Base-by-base conservation (phyloP, 2,113 vertebrate species). In the Columbina picui region DNA sequence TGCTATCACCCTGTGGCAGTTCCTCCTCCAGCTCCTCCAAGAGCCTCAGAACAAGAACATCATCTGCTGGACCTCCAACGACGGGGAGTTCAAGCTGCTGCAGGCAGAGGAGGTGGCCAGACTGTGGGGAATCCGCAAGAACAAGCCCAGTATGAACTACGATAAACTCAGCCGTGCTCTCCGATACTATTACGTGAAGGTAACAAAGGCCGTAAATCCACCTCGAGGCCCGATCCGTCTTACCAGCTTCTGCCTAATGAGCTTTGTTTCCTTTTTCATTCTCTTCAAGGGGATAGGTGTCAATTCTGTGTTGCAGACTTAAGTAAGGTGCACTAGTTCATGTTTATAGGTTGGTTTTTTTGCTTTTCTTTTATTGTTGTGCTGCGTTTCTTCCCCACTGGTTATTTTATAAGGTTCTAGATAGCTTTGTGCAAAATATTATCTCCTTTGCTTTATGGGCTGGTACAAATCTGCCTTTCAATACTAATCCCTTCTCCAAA, bases 121-220 rank as follows among this genome's bases (percentile, higher is more conserved):
- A 60, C 98, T 99, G 87, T 99, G 99, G 99, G 99, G 99, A 10
- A 98, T 99, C 89, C 99, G 99, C 52, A 99, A 99, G 97, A 99
- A 99, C 98, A 99, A 99, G 94, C 99, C 99, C 80, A 99, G 98
- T 91, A 99, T 99, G 99, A 99, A 99, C 97, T 99, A 99, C 4
- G 99, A 99, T 96, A 99, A 99, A 95, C 99, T 99, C 95, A 99
- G 99, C 97, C 97, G 99, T n/a, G 99, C 99, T 10, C 99, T 99
- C 97, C 97, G 99, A 97, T 99, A 99, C 97, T 99, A 99, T 97
- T 99, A 99, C 3, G 99, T 99, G 93, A 99, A 99, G 99, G 99
- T 99, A 98, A 97, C 69, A 8, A 36, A 60, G 68, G 36, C 25
- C 12, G 8, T 75, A 74, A 94, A 87, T 81, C 14, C 88, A 57